Conservation (phyloP, 1,140 invertebrate genomes). For the Trachelipus rathkii region DNA sequence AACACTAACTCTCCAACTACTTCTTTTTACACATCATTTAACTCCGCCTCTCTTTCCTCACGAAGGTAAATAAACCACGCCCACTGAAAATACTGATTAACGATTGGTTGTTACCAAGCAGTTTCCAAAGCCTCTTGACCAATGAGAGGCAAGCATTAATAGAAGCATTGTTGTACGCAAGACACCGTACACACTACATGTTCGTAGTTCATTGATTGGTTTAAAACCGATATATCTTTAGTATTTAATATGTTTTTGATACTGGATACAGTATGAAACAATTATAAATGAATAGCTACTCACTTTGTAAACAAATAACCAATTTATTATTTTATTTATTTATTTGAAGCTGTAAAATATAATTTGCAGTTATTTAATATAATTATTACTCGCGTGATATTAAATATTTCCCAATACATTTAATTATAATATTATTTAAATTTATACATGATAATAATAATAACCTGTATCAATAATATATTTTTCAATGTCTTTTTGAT, state of each 20-base stretch:
- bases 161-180: background rate
- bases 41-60: background rate
- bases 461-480: too few species aligned
- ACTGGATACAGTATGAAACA: background rate
- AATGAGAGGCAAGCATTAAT: background rate
- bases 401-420: too few species aligned
- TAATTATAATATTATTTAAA: too few species aligned
- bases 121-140: background rate
- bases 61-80: background rate
- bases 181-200: background rate
- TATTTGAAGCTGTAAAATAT: too few species aligned
- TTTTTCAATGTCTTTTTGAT: too few species aligned
- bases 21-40: background rate
- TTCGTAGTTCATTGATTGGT: constrained; percentile 10
- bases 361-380: too few species aligned
- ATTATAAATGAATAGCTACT: background rate
- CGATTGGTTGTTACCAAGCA: background rate
- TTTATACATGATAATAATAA: too few species aligned
- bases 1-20: background rate
- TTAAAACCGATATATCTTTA: constrained; percentile 13
- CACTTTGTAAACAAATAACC: background rate
- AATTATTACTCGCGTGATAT: too few species aligned
- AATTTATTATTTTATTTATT: background rate
- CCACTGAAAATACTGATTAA: background rate
- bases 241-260: constrained; percentile 7